Evolutionary conservation across 2,797 vertebrate genomes (phyloP).

Genomic region (Helarctos malayanus): DNA sequence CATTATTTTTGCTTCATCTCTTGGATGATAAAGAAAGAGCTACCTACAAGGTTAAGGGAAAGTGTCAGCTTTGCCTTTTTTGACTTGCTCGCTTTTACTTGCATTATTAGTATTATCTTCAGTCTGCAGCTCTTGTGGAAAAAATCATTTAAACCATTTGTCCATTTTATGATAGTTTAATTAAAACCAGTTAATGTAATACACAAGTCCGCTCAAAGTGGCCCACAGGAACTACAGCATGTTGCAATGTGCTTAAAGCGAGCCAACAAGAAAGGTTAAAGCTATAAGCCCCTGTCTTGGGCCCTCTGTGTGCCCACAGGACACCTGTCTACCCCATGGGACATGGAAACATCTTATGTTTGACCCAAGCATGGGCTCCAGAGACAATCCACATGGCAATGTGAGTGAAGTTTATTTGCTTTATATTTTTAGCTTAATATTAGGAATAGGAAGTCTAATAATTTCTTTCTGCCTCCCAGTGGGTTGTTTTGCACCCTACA

Average conservation of each 20-base stretch:
- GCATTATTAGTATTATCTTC: background rate
- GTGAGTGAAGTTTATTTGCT: background rate
- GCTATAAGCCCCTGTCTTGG: too few relatives aligned
- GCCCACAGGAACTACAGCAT: background rate
- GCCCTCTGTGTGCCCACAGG: accelerated
- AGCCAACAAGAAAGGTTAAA: background rate
- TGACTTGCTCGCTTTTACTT: background rate
- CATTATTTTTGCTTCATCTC: background rate
- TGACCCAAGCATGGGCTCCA: background rate
- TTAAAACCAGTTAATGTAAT: constrained; percentile 65
- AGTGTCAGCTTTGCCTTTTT: background rate
- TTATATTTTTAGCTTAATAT: background rate
- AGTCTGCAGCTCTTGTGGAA: background rate
- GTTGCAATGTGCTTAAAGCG: background rate
- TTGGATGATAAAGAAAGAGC: background rate
- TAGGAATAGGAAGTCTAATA: background rate
- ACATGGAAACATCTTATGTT: background rate
- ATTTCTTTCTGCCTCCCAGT: background rate
- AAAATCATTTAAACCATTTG: background rate
- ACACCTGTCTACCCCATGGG: too few relatives aligned
- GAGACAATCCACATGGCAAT: too few relatives aligned
- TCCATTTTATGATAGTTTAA: constrained; percentile 60
- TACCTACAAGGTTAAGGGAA: background rate
- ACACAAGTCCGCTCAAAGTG: background rate
- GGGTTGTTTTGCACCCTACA: background rate